Percentiles rank a stretch among this genome's conserved stretches.
phyloP scores from a whole-genome alignment of 2,888 invertebrate species.

The Odiellus spinosus region DNA sequence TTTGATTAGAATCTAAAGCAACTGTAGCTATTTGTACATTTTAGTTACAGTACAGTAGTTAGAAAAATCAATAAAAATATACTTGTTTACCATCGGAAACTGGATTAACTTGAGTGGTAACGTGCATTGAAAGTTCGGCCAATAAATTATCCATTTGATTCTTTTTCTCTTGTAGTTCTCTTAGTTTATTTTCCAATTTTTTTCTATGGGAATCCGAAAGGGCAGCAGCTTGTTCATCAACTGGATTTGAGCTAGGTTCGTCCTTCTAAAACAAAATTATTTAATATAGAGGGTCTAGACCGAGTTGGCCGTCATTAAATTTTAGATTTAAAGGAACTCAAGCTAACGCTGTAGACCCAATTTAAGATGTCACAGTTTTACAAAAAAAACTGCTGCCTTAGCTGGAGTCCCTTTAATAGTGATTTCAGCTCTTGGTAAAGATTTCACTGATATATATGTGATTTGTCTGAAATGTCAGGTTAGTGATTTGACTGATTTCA shows the following conservation, averaged over 20 bases:
- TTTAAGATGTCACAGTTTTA: no score
- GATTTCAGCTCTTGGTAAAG: no score
- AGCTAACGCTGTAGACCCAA: not conserved
- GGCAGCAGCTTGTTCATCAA: conserved; percentile 5
- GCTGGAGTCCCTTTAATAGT: no score
- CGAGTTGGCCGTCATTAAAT: no score
- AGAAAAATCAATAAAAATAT: not conserved
- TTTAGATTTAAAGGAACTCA: not conserved
- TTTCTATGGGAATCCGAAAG: conserved; percentile 8
- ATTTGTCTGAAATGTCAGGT: no score
- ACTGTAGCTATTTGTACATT: conserved; percentile 1
- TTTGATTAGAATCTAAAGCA: not conserved
- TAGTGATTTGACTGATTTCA: no score
- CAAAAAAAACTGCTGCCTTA: no score
- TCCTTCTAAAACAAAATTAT: no score
- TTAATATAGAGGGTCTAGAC: no score
- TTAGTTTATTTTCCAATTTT: conserved; percentile 10
- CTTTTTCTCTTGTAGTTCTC: conserved; percentile 10
- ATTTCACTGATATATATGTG: no score
- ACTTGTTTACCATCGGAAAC: conserved; percentile 4
- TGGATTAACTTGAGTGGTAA: conserved; percentile 3
- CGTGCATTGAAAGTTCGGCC: conserved; percentile 3
- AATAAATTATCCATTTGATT: conserved; percentile 10
- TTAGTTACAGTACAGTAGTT: not conserved
- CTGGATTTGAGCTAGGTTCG: not conserved